These are phyloP conservation scores for Bursaphelenchus okinawaensis DNA, from an alignment of 2,888 invertebrate genomes.

Conservation along the genomic window DNA sequence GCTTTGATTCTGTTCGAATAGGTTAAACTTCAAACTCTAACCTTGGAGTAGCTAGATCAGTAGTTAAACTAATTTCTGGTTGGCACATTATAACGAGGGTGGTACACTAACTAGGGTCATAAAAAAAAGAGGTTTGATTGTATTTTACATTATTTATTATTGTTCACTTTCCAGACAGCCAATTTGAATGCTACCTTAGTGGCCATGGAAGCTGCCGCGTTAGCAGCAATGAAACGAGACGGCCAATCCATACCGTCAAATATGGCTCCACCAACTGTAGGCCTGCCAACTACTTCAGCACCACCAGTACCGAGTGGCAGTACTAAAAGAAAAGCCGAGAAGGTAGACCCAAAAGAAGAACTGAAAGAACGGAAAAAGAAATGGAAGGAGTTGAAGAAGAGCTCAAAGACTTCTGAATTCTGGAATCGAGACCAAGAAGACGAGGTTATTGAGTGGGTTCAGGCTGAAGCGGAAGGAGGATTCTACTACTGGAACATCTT, in stretches of 20 bases:
- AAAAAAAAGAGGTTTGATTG: too few relatives aligned
- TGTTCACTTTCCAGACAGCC: slow-evolving; percentile 20
- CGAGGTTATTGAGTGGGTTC: slow-evolving; percentile 37
- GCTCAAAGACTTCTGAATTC: slow-evolving; percentile 26
- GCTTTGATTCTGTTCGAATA: too few relatives aligned
- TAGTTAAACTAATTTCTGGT: too few relatives aligned
- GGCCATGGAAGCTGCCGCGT: slow-evolving; percentile 46
- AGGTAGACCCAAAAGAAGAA: slow-evolving; percentile 18
- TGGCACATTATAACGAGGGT: too few relatives aligned
- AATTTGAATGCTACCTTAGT: slow-evolving; percentile 43
- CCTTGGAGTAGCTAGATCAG: too few relatives aligned
- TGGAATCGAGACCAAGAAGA: slow-evolving; percentile 23
- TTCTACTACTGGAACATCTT: slow-evolving; percentile 45
- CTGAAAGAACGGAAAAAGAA: slow-evolving; percentile 26
- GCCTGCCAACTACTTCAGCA: neutral
- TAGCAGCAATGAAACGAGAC: slow-evolving; percentile 35
- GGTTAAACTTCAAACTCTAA: too few relatives aligned
- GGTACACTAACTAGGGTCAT: too few relatives aligned
- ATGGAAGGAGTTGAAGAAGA: slow-evolving; percentile 25
- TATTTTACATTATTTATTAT: too few relatives aligned
- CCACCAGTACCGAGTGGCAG: neutral
- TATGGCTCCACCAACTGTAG: neutral
- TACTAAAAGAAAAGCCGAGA: neutral
- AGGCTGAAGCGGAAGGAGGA: slow-evolving; percentile 33
- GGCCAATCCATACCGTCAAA: neutral